Evolutionary conservation across 1,140 invertebrate genomes (phyloP).

Genomic region (Agrilus planipennis): DNA sequence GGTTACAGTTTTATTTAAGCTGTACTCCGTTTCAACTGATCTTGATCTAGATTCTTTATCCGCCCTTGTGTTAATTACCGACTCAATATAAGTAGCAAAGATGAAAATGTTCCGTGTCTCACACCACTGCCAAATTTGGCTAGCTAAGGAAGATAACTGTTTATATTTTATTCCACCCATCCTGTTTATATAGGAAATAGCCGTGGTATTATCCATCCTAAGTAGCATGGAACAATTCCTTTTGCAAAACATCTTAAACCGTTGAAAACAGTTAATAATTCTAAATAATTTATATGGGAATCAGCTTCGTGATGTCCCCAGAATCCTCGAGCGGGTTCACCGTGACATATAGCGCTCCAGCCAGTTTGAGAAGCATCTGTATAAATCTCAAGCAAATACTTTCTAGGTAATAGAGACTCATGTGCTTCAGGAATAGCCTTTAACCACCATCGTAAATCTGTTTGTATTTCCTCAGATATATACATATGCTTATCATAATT

Average conservation of each 20-base stretch:
- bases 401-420: constrained; percentile 5
- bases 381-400: constrained; percentile 21
- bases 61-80: constrained; percentile 17
- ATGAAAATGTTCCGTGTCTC: constrained; percentile 15
- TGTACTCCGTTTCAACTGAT: constrained; percentile 8
- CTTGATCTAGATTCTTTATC: constrained; percentile 17
- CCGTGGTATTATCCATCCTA: constrained; percentile 21
- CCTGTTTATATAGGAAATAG: too few species aligned
- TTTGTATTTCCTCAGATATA: neutral
- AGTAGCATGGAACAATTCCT: constrained; percentile 7
- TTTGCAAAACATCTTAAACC: constrained; percentile 19
- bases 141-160: constrained; percentile 15
- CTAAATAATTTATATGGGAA: constrained; percentile 22
- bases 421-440: constrained; percentile 13
- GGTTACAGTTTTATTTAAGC: neutral
- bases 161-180: constrained; percentile 16
- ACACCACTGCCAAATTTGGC: constrained; percentile 22
- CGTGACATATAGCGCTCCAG: constrained; percentile 19
- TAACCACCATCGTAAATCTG: constrained; percentile 25
- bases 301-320: constrained; percentile 15
- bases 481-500: constrained; percentile 3
- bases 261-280: constrained; percentile 18
- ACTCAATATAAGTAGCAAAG: too few species aligned
- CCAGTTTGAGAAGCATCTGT: constrained; percentile 22
- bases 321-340: constrained; percentile 14